Evolutionary conservation across 2,888 invertebrate genomes (phyloP), one percentile per base, ranked within the genome.

Genomic region (Platycheirus albimanus): DNA sequence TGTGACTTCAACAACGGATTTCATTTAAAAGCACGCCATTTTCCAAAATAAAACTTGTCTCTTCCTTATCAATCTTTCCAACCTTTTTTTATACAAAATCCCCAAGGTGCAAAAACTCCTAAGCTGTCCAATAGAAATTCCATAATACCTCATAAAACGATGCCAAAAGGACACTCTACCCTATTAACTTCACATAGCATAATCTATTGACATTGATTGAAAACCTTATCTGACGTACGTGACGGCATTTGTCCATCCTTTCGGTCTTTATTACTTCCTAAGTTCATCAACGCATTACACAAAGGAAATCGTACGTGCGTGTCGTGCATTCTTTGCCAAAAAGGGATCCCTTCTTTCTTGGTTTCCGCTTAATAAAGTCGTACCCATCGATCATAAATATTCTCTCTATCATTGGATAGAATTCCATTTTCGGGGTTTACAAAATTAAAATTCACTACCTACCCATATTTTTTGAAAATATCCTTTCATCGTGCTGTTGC

Each of bases 381-480:
- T 69, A 43, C 75, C 70, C 80, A 80, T 81, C 81, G 67, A 81
- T 81, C 71, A 81, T 63, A 76, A 49, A 41, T 13, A 11, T 24
- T 20, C 2, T 7, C 17, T n/a, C n/a, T n/a, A 36, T 3, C 17
- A 13, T 24, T 24, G 6, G 10, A 70, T 5, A 13, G 28, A 36
- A 28, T 49, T 58, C 43, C 20, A 28, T 19, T 47, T 24, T 61
- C 10, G 38, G 3, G 45, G 45, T 8, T 43, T 28, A 17, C 43
- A 33, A 76, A 54, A 64, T 70, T 77, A 51, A 81, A 81, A 81
- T 76, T 71, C 15, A 63, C 54, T 41, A 52, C 38, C 33, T 24
- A 8, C 8, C 5, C 24, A 24, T 33, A 61, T 67, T 71, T 67
- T 38, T 17, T 13, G 47, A 69, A 58, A 58, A 80, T 4, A 24